Percentiles rank a stretch among this genome's conserved stretches.
These are phyloP conservation scores for Apamea sordens DNA, from an alignment of 2,888 invertebrate genomes.

Conservation along the genomic window DNA sequence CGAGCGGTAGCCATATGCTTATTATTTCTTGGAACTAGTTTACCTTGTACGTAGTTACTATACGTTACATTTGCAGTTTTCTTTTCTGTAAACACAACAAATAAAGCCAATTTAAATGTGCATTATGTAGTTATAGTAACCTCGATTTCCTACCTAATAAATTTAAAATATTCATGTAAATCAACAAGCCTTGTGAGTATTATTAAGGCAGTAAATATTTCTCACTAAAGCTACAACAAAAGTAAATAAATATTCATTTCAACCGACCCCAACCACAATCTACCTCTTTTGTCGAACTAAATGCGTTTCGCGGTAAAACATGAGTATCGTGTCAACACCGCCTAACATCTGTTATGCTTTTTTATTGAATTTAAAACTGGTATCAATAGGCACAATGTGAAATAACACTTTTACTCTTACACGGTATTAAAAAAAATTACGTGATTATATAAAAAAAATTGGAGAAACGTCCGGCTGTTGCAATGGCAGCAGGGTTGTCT, in stretches of 20 bases:
- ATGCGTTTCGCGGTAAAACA: conserved; percentile 57
- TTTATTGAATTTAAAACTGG: conserved; percentile 56
- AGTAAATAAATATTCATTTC: conserved; percentile 44
- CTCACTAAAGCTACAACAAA: conserved; percentile 11
- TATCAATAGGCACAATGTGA: conserved; percentile 60
- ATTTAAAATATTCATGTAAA: conserved; percentile 16
- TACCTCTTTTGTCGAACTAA: conserved; percentile 33
- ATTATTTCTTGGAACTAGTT: conserved; percentile 19
- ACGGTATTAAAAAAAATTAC: conserved; percentile 68
- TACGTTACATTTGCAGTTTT: not conserved
- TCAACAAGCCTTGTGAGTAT: conserved; percentile 5
- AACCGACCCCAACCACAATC: conserved; percentile 27
- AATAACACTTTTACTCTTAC: conserved; percentile 79
- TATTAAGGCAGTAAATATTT: conserved; percentile 2
- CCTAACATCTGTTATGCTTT: conserved; percentile 66
- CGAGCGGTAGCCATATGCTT: not conserved
- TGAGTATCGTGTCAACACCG: conserved; percentile 51
- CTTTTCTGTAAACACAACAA: not conserved
- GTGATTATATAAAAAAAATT: conserved; percentile 63
- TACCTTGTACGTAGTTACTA: not conserved
- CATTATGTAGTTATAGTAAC: not conserved
- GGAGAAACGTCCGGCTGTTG: conserved; percentile 60
- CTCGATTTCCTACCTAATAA: not conserved
- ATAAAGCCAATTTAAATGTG: not conserved
- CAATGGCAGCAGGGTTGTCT: conserved; percentile 55